Evolutionary conservation across 2,113 vertebrate genomes (phyloP).

Genomic region (Poeciliopsis prolifica): DNA sequence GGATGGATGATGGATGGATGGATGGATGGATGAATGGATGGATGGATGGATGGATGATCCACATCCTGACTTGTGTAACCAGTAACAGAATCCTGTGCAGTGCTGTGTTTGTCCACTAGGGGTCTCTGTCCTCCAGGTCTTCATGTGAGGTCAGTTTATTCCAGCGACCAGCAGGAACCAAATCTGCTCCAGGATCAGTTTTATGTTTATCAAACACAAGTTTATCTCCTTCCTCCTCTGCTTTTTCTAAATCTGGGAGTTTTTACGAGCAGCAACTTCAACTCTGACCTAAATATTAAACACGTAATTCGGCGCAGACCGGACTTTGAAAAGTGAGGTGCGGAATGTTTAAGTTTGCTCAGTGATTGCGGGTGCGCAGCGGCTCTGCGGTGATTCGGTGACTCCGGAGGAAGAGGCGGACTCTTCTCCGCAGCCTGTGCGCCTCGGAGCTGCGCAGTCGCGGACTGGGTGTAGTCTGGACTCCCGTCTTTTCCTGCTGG

Average conservation of each 20-base stretch:
- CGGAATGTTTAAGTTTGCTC: background rate
- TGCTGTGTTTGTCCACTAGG: too few relatives aligned
- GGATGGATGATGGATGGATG: too few relatives aligned
- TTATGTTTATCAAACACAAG: background rate
- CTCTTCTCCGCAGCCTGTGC: slow-evolving; percentile 30
- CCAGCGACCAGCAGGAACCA: background rate
- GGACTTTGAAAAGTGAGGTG: too few relatives aligned
- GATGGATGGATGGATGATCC: too few relatives aligned
- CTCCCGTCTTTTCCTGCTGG: slow-evolving; percentile 59
- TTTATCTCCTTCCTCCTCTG: too few relatives aligned
- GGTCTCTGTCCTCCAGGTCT: too few relatives aligned
- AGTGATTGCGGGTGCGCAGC: background rate
- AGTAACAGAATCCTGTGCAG: background rate
- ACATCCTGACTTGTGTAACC: too few relatives aligned
- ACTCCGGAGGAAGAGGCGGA: slow-evolving; percentile 52
- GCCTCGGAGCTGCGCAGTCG: slow-evolving; percentile 73
- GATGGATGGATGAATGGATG: too few relatives aligned
- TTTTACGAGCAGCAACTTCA: background rate
- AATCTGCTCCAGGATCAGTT: background rate
- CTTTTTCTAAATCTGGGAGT: background rate
- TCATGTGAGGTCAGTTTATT: background rate
- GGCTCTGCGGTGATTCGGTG: background rate
- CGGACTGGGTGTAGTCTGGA: slow-evolving; percentile 76
- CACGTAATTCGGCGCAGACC: too few relatives aligned
- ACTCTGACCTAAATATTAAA: background rate